Percentiles rank a stretch among this genome's conserved stretches.
These are phyloP conservation scores for Hippocampus barbouri DNA, from an alignment of 2,113 vertebrate species.

Conservation along the genomic window DNA sequence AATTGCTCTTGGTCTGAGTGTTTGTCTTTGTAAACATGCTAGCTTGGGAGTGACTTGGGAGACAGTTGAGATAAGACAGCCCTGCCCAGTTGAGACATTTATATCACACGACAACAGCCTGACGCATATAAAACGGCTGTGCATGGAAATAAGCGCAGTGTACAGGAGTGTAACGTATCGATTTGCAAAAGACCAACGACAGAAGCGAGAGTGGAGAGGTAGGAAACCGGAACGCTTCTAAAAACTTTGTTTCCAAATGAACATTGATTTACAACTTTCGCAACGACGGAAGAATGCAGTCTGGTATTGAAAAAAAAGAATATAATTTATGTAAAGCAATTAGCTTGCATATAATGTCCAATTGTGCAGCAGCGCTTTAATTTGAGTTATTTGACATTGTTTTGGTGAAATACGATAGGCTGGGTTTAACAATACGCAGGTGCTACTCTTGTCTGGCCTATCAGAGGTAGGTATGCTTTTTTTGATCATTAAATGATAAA, in stretches of 20 bases:
- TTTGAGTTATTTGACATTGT: background rate
- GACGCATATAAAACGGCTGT: background rate
- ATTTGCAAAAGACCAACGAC: background rate
- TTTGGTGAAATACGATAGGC: background rate
- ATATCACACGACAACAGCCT: conserved; percentile 25
- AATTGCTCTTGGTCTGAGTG: background rate
- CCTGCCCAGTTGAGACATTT: conserved; percentile 3
- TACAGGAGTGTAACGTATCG: background rate
- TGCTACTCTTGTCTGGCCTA: background rate
- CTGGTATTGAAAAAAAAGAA: background rate
- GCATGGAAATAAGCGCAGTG: background rate
- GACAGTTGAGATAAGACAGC: conserved; percentile 38
- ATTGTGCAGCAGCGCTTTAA: background rate
- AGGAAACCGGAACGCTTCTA: background rate
- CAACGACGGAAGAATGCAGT: background rate
- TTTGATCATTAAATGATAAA: no score
- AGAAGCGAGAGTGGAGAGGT: conserved; percentile 3
- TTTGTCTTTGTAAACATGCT: background rate
- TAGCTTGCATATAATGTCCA: background rate
- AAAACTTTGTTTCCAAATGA: background rate
- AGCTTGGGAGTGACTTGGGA: conserved; percentile 5
- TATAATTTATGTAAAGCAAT: background rate
- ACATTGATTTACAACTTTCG: background rate
- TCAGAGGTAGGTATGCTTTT: background rate
- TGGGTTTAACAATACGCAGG: background rate